Base-by-base conservation (phyloP, 2,888 invertebrate species). In the Heliconius cydno region DNA sequence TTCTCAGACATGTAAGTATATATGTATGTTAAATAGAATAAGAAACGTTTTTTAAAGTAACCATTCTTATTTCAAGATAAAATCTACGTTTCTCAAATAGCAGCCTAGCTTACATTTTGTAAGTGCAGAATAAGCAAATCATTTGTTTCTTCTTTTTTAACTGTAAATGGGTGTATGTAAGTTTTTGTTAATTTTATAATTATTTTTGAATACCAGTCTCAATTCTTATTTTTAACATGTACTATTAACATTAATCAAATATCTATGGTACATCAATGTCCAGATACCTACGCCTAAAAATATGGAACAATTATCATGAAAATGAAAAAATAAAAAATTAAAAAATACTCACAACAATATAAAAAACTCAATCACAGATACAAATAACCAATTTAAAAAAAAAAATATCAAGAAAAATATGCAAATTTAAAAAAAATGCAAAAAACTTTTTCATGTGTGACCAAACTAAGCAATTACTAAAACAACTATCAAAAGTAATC, bases 401-500 rank as follows among this genome's bases (percentile, higher is more conserved):
- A 13, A n/a, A 34, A 6, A 13, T 1, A 72, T 6, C 15, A 46
- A 73, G 13, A n/a, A 13, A 22, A 34, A 30, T 41, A 25, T 38
- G 34, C 41, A 71, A 52, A 28, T 46, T 28, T 1, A 34, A 73
- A 34, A 73, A 38, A n/a, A 60, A 60, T 3, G 6, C 38, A 12
- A n/a, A n/a, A 67, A 34, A 12, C 34, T 10, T n/a, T 68, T 68
- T 38, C 13, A 13, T 15, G 28, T 41, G 15, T 38, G 38, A 60
- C 60, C 60, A 5, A 38, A 38, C 73, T 73, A 25, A 12, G 6
- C 60, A 60, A 73, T 73, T 73, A 73, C 60, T 34, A 60, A 30
- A 73, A n/a, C 30, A 73, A n/a, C 12, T 73, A 34, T 57, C 73
- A 73, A 73, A 30, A 34, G 73, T 73, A 73, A 73, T 73, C n/a